Evolutionary conservation across 2,113 vertebrate genomes (phyloP).

Genomic region (Chauna torquata): DNA sequence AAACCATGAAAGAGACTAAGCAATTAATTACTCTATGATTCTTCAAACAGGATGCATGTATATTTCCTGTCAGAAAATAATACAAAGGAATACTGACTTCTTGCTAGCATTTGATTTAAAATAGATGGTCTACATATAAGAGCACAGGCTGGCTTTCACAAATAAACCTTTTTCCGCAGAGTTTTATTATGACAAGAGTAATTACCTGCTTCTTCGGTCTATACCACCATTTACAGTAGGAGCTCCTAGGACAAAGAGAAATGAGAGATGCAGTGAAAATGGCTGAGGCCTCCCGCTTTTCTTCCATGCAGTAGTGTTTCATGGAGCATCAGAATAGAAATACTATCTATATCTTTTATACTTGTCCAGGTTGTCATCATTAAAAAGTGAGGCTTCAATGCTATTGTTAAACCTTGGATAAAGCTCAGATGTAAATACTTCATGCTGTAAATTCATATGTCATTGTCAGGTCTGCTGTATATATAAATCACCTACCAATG

Average conservation of each 20-base stretch:
- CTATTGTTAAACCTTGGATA: neutral
- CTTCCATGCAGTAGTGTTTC: neutral
- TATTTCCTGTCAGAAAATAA: neutral
- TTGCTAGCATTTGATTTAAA: neutral
- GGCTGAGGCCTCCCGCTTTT: neutral
- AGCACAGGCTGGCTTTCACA: neutral
- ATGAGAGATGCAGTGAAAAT: neutral
- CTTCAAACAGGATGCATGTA: neutral
- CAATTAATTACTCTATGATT: neutral
- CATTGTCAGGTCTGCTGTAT: neutral
- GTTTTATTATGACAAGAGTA: conserved; percentile 29
- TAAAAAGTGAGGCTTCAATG: conserved; percentile 6
- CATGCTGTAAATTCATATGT: neutral
- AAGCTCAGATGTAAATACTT: neutral
- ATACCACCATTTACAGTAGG: conserved; percentile 2
- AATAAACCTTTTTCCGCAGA: neutral
- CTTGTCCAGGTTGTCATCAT: neutral
- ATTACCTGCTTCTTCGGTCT: conserved; percentile 33
- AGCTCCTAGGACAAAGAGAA: neutral
- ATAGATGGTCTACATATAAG: neutral
- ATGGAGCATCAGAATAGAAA: neutral
- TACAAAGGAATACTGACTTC: neutral
- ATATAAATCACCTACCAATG: neutral
- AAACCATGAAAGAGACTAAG: neutral
- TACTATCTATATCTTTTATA: neutral